Conservation (phyloP, 2,797 vertebrate species). For the Sebastes cheni region DNA sequence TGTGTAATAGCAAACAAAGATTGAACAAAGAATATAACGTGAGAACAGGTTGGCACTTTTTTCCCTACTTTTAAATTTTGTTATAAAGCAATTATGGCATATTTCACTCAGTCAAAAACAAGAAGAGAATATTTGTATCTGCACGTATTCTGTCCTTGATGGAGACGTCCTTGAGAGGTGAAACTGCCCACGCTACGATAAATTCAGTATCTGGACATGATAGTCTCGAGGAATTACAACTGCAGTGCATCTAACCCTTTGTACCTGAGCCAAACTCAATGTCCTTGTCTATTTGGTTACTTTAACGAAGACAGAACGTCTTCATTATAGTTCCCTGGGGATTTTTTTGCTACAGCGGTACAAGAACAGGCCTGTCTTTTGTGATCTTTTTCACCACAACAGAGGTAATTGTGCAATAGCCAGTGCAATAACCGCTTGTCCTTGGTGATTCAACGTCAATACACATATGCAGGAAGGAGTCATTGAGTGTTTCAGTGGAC, state of each 20-base stretch:
- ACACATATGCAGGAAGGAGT: neutral
- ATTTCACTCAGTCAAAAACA: neutral
- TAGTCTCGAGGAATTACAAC: neutral
- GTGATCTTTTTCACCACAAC: neutral
- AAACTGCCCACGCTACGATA: neutral
- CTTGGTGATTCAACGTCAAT: neutral
- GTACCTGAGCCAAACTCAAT: too few species aligned
- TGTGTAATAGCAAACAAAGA: neutral
- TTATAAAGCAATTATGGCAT: neutral
- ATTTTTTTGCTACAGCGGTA: neutral
- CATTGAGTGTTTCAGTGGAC: neutral
- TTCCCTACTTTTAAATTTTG: neutral
- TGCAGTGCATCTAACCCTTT: too few species aligned
- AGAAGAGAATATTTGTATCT: neutral
- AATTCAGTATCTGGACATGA: neutral
- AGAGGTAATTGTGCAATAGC: constrained; percentile 1
- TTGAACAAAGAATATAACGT: neutral
- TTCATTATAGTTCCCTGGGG: too few species aligned
- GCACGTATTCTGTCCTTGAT: neutral
- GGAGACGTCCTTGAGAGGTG: neutral
- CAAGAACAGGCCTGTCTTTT: neutral
- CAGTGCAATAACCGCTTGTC: constrained; percentile 4
- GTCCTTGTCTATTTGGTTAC: neutral
- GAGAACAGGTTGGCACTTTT: neutral
- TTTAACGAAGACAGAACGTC: neutral